Base-by-base conservation (phyloP, 92 coral and sea anemone genomes). In the Zoanthus sociatus region DNA sequence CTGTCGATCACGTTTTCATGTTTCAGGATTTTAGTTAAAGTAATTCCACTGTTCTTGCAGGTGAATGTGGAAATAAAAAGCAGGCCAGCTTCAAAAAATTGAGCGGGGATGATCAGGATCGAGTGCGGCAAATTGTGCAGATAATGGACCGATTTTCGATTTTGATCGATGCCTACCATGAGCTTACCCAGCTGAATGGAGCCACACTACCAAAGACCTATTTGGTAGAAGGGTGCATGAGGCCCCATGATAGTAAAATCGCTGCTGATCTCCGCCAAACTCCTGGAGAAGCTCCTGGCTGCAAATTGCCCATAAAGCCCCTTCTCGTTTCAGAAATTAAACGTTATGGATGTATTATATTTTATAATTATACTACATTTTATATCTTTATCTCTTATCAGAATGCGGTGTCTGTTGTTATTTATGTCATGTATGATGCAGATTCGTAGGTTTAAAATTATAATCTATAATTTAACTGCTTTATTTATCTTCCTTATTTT, bases 251-350 rank as follows among this genome's bases (percentile, higher is more conserved):
- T 21, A 15, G 46, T 26, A 76, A 76, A 42, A 42, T 69, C 9
- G 33, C 30, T 20, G 44, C 73, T 11, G 73, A 69, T 9, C 20
- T 69, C 37, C 31, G 73, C 31, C 45, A 42, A 26, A 31, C 75
- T 26, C 75, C 75, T 32, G 76, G 48, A 45, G 48, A 71, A 6
- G 17, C 75, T 71, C 48, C 47, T 45, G 51, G 76, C 76, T 71
- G 76, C 47, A 46, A 71, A 45, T 16, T 71, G 76, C 48, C 76
- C 16, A 71, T 71, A 71, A 71, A 71, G 47, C 76, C 76, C n/a
- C 76, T 71, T 17, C 5, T 71, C 47, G n/a, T 71, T 45, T 14
- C 76, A 71, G 50, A 71, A 71, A 71, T 71, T 45, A 71, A 9
- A 71, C 48, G 16, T 45, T 71, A 71, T 30, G 76, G 12, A 45